phyloP scores from a whole-genome alignment of 2,888 invertebrate species.

The Lepidochrysops patricia region DNA sequence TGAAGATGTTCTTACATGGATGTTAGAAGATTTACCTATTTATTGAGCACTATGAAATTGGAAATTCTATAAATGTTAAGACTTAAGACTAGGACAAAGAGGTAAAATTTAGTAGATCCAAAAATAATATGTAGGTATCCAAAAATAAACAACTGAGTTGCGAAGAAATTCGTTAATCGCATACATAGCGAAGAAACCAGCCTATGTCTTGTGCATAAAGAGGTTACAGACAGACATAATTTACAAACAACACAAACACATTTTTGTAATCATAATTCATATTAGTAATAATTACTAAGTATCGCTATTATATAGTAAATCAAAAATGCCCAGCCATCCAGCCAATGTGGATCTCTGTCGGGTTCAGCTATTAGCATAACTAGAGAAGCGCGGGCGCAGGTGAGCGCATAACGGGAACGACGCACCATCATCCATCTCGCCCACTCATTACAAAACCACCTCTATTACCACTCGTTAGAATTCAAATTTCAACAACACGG shows the following conservation, averaged over 20 bases:
- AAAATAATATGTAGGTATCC: too few relatives aligned
- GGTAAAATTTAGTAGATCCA: too few relatives aligned
- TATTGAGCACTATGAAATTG: neutral
- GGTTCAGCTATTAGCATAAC: constrained; percentile 66
- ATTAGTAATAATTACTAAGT: too few relatives aligned
- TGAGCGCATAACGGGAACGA: constrained; percentile 64
- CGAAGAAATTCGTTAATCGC: too few relatives aligned
- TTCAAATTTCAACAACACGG: constrained; percentile 32
- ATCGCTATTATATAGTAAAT: neutral
- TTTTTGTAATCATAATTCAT: too few relatives aligned
- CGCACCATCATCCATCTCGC: constrained; percentile 37
- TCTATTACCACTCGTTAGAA: constrained; percentile 39
- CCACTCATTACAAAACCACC: constrained; percentile 42
- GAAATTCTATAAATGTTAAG: too few relatives aligned
- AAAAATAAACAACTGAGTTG: too few relatives aligned
- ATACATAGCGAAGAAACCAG: too few relatives aligned
- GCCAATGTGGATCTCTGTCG: constrained; percentile 36
- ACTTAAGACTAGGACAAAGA: too few relatives aligned
- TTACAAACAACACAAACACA: too few relatives aligned
- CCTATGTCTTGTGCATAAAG: too few relatives aligned
- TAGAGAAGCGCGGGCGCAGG: constrained; percentile 68
- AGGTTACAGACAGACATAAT: too few relatives aligned
- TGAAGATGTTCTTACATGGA: neutral
- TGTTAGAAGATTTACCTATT: neutral
- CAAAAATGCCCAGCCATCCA: constrained; percentile 13